These are phyloP conservation scores for Sebastes glaucus DNA, from an alignment of 2,797 vertebrate species.

Conservation along the genomic window DNA sequence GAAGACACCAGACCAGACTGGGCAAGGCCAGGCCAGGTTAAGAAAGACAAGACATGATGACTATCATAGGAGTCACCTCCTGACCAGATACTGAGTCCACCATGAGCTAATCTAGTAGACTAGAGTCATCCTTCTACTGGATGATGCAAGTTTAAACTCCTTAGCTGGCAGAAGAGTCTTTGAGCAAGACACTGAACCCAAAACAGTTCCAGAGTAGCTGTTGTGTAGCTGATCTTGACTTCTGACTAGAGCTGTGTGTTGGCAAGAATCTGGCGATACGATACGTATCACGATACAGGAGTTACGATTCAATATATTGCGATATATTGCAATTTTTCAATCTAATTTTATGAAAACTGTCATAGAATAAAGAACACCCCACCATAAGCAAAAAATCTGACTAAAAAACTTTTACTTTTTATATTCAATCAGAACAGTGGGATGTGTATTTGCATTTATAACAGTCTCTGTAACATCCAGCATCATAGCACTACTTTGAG, in stretches of 20 bases:
- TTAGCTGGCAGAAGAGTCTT: not conserved
- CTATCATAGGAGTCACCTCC: conserved; percentile 32
- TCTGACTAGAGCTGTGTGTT: not conserved
- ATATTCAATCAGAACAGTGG: too few relatives aligned
- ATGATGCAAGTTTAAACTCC: not conserved
- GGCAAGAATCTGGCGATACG: too few relatives aligned
- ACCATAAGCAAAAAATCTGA: too few relatives aligned
- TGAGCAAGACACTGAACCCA: not conserved
- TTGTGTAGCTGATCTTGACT: not conserved
- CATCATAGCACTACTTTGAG: too few relatives aligned
- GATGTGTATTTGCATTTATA: too few relatives aligned
- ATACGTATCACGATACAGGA: too few relatives aligned
- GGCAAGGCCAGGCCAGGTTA: conserved; percentile 8
- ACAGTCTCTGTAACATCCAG: too few relatives aligned
- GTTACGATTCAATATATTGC: too few relatives aligned
- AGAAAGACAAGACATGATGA: conserved; percentile 34
- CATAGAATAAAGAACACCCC: too few relatives aligned
- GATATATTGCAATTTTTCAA: too few relatives aligned
- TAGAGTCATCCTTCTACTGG: not conserved
- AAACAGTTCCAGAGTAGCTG: not conserved
- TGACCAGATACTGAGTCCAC: conserved; percentile 27
- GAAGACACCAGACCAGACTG: conserved; percentile 37
- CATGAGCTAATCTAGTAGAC: conserved; percentile 6
- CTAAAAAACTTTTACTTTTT: too few relatives aligned
- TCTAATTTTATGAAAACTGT: too few relatives aligned